Percentiles rank a stretch among this genome's conserved stretches.
These are phyloP conservation scores for Bovichtus diacanthus DNA, from an alignment of 2,797 vertebrate species.

Conservation along the genomic window DNA sequence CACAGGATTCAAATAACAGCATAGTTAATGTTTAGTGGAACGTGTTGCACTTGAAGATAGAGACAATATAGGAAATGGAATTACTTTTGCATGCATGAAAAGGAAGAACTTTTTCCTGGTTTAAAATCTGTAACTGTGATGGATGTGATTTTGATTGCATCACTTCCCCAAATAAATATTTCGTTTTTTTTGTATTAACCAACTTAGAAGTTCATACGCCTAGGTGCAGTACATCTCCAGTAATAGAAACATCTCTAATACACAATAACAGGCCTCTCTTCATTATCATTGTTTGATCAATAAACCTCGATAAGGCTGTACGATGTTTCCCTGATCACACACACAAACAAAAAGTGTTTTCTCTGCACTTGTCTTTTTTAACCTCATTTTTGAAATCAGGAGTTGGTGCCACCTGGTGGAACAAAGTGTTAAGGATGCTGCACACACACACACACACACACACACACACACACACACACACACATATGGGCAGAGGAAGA, in stretches of 20 bases:
- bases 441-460: background rate
- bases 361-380: slow-evolving; percentile 12
- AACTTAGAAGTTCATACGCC: background rate
- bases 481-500: background rate
- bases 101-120: background rate
- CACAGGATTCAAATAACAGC: slow-evolving; percentile 24
- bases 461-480: background rate
- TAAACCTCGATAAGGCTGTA: background rate
- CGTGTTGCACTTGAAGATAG: slow-evolving; percentile 4
- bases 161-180: background rate
- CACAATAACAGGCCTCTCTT: background rate
- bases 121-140: background rate
- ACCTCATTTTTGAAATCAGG: slow-evolving; percentile 14
- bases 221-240: background rate
- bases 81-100: slow-evolving; percentile 1
- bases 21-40: slow-evolving; percentile 18
- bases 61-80: background rate
- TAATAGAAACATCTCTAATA: background rate
- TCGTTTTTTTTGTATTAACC: slow-evolving; percentile 2
- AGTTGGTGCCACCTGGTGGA: slow-evolving; percentile 76
- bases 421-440: background rate
- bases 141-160: background rate
- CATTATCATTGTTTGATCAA: background rate
- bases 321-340: background rate
- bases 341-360: background rate